phyloP scores from a whole-genome alignment of 2,113 vertebrate genomes.

The Tiliqua scincoides region DNA sequence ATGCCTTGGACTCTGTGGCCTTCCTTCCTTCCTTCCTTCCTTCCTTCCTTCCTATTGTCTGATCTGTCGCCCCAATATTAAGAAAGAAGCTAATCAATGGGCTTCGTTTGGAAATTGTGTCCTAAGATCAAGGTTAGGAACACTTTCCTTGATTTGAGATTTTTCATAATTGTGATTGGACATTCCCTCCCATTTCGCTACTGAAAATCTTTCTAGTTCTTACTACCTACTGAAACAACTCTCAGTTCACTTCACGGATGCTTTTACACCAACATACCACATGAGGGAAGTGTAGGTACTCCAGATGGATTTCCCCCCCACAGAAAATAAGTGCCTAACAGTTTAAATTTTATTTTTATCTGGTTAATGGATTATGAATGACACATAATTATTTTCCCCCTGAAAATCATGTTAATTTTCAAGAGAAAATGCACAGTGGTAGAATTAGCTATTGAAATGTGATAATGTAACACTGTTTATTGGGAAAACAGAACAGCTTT shows the following conservation, averaged over 20 bases:
- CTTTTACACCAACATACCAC: slow-evolving; percentile 59
- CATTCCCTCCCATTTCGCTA: neutral
- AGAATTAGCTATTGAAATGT: slow-evolving; percentile 68
- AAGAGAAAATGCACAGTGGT: slow-evolving; percentile 57
- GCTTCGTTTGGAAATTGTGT: neutral
- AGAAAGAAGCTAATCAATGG: neutral
- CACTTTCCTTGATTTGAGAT: neutral
- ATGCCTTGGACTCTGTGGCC: neutral
- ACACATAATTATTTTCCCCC: slow-evolving; percentile 65
- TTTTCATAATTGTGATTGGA: neutral
- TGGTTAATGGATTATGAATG: slow-evolving; percentile 73
- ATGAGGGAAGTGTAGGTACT: slow-evolving; percentile 68
- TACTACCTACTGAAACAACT: neutral
- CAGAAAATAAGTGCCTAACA: slow-evolving; percentile 47
- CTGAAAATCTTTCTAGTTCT: neutral
- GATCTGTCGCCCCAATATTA: neutral
- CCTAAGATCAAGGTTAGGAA: neutral
- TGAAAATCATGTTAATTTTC: slow-evolving; percentile 69
- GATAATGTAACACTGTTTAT: slow-evolving; percentile 57
- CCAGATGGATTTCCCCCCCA: slow-evolving; percentile 11
- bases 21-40: too few relatives aligned
- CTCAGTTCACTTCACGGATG: slow-evolving; percentile 18
- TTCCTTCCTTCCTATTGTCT: too few relatives aligned
- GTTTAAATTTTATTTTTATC: slow-evolving; percentile 56
- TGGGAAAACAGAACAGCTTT: slow-evolving; percentile 55